Percentiles rank a stretch among this genome's conserved stretches.
Conservation (phyloP, 1,140 invertebrate genomes). For the Acromyrmex heyeri region DNA sequence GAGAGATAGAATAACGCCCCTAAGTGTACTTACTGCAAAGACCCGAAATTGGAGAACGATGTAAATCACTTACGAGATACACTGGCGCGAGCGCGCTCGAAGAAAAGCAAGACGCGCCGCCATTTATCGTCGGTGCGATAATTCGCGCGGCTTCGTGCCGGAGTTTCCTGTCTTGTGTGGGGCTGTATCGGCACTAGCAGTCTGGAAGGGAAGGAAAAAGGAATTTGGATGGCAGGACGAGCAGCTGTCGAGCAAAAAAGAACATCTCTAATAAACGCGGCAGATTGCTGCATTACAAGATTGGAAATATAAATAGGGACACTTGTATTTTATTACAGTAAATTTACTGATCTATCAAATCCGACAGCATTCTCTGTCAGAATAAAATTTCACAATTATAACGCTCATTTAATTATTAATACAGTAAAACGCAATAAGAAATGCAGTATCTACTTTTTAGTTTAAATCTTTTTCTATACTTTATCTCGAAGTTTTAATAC, state of each 20-base stretch:
- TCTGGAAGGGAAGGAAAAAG: conserved; percentile 52
- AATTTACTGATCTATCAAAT: not conserved
- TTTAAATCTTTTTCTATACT: not conserved
- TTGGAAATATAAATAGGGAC: not conserved
- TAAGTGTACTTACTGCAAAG: conserved; percentile 78
- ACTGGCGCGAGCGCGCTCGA: conserved; percentile 69
- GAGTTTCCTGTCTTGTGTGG: conserved; percentile 66
- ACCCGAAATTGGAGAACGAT: conserved; percentile 79
- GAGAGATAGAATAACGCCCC: conserved; percentile 75
- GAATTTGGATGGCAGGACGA: conserved; percentile 34
- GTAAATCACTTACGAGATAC: conserved; percentile 78
- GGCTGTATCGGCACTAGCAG: conserved; percentile 50
- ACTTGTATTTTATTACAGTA: not conserved
- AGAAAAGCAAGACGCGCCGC: conserved; percentile 75
- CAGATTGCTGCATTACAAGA: not conserved
- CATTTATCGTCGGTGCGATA: conserved; percentile 74
- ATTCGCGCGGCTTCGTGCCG: conserved; percentile 72
- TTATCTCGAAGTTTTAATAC: not conserved
- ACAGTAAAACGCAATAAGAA: not conserved
- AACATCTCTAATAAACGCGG: conserved; percentile 1
- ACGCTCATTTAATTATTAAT: not conserved
- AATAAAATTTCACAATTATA: not conserved
- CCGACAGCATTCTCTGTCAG: not conserved
- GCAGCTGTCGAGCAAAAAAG: not conserved
- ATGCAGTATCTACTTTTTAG: not conserved